These are phyloP conservation scores for Epirrhoe alternata DNA, from an alignment of 2,888 invertebrate genomes.

Conservation along the genomic window DNA sequence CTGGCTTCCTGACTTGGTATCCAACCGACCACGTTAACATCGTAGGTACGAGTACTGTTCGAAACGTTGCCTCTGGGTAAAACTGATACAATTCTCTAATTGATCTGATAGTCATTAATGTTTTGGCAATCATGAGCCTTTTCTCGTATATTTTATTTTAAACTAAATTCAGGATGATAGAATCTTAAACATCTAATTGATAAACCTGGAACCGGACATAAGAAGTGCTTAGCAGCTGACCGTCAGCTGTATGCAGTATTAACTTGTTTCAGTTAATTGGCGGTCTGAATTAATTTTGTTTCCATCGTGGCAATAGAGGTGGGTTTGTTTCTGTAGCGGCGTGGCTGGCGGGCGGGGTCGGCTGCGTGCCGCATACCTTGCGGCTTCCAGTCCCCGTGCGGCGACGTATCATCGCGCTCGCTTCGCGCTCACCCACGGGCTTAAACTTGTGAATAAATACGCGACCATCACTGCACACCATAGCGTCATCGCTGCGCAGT, in stretches of 20 bases:
- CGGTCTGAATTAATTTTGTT: constrained; percentile 47
- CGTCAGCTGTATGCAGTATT: constrained; percentile 29
- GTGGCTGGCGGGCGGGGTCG: constrained; percentile 63
- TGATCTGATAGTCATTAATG: too few species aligned
- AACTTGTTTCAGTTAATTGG: constrained; percentile 48
- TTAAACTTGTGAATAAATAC: constrained; percentile 20
- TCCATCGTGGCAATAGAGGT: constrained; percentile 24
- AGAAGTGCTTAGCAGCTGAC: constrained; percentile 30
- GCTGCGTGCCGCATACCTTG: constrained; percentile 58
- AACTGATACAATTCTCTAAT: background rate
- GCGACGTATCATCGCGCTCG: constrained; percentile 62
- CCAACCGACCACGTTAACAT: background rate
- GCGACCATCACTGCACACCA: constrained; percentile 39
- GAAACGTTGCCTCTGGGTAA: background rate
- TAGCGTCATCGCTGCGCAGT: constrained; percentile 43
- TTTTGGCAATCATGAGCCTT: too few species aligned
- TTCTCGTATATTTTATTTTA: too few species aligned
- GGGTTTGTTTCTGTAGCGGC: constrained; percentile 49
- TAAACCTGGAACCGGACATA: constrained; percentile 11
- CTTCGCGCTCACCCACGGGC: constrained; percentile 45
- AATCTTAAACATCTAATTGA: too few species aligned
- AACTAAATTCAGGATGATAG: too few species aligned
- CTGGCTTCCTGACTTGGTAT: constrained; percentile 10
- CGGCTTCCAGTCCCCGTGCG: constrained; percentile 68
- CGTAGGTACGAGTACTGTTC: constrained; percentile 2